A percentile compares a stretch with the other conserved stretches of the same genome.
Conservation (phyloP, 1,140 invertebrate species). For the Eubasilissa regina region DNA sequence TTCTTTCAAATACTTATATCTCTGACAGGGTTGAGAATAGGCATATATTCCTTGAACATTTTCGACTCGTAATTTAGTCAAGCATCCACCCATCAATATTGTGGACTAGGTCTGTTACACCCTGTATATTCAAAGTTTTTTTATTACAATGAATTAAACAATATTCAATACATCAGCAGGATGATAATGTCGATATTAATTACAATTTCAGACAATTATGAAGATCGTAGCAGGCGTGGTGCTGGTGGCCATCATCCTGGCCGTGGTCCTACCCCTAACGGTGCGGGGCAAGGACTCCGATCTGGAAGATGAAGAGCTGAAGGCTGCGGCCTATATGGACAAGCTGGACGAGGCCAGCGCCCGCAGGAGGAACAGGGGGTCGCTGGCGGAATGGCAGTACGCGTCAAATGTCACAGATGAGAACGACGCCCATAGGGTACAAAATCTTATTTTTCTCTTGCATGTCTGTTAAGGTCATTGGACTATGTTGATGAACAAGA, state of each 20-base stretch:
- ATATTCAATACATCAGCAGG: too few species aligned
- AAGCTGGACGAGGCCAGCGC: slow-evolving; percentile 74
- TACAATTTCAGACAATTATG: slow-evolving; percentile 50
- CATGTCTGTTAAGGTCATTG: too few species aligned
- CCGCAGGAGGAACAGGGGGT: slow-evolving; percentile 72
- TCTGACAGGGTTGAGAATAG: too few species aligned
- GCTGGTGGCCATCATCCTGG: slow-evolving; percentile 67
- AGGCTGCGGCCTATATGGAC: slow-evolving; percentile 75
- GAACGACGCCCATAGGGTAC: slow-evolving; percentile 76
- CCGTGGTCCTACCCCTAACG: slow-evolving; percentile 63
- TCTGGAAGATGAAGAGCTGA: slow-evolving; percentile 74
- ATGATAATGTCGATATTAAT: neutral
- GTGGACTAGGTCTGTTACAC: too few species aligned
- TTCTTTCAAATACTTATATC: too few species aligned
- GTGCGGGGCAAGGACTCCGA: slow-evolving; percentile 68
- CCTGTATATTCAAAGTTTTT: too few species aligned
- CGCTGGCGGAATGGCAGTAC: slow-evolving; percentile 79
- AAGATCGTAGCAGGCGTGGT: slow-evolving; percentile 62
- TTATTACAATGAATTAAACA: too few species aligned
- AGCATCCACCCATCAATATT: too few species aligned
- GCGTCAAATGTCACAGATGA: slow-evolving; percentile 82
- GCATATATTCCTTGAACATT: too few species aligned
- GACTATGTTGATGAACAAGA: too few species aligned
- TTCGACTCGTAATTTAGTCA: too few species aligned
- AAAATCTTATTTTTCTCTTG: slow-evolving; percentile 2